Evolutionary conservation across 1,140 invertebrate species (phyloP), one percentile per base, ranked within the genome.

Genomic region (Leptinotarsa undecemlineata): DNA sequence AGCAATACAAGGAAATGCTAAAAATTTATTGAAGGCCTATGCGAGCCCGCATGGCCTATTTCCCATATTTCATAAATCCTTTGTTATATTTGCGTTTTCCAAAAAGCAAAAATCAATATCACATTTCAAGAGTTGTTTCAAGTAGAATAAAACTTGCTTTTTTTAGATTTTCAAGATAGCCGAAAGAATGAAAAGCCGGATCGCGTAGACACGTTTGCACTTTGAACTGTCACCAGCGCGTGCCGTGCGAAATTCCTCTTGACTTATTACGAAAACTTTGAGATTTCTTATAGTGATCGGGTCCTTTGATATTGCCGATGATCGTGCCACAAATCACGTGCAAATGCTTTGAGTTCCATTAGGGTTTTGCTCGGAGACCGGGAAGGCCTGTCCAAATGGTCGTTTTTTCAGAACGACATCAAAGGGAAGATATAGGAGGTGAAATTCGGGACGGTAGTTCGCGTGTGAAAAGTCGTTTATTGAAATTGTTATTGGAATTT

Each of bases 201-300:
- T 63, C 72, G 70, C 69, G 69, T 63, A 74, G 72, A 62, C 72
- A 77, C 72, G 72, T 77, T 61, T 74, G 68, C 69, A 71, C 74
- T 70, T 73, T 74, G 72, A 66, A 71, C 69, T 72, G 76, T 77
- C 76, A 77, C 60, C 68, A 68, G 68, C 76, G 76, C 76, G 72
- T 77, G 76, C 73, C 76, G 63, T 71, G 68, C 68, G 23, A 77
- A 74, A 77, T 74, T 77, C 76, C 76, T 72, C 72, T 74, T 77
- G 76, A 77, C 72, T 77, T 77, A 77, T 77, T 77, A 77, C 73
- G 48, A 26, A 70, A 77, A 77, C 76, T 77, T 77, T 72, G 71
- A 72, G 71, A 72, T 72, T 72, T 72, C 71, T 72, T 72, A 72
- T 72, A 72, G 71, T 64, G 71, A 72, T 72, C 71, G 61, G 71